A percentile compares a stretch with the other conserved stretches of the same genome.
Conservation (phyloP, 1,140 invertebrate genomes). For the Dolichoris vasculosae region DNA sequence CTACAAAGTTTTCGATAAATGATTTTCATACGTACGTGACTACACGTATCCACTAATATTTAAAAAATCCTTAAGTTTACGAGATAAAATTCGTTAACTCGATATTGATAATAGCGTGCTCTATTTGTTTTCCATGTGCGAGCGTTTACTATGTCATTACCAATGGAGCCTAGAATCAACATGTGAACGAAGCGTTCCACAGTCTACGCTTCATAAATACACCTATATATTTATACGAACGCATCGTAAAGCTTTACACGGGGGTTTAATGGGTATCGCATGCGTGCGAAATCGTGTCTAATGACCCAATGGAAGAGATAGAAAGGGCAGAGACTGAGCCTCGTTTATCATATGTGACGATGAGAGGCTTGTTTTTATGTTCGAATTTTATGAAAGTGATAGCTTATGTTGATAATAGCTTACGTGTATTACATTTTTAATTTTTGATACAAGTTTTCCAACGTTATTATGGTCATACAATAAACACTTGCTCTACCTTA, state of each 20-base stretch:
- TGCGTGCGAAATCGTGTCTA: background rate
- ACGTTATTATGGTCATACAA: background rate
- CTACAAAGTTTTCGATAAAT: too few relatives aligned
- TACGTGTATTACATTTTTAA: background rate
- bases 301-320: background rate
- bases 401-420: constrained; percentile 10
- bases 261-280: constrained; percentile 25
- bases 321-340: background rate
- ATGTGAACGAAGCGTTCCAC: background rate
- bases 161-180: background rate
- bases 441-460: background rate
- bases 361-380: constrained; percentile 11
- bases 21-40: too few relatives aligned
- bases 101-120: too few relatives aligned
- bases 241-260: background rate
- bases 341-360: constrained; percentile 23
- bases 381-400: constrained; percentile 5
- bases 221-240: background rate
- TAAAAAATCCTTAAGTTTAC: too few relatives aligned
- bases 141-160: background rate
- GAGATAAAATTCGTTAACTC: too few relatives aligned
- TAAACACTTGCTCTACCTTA: background rate
- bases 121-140: background rate
- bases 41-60: too few relatives aligned
- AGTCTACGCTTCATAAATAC: constrained; percentile 3